Base-by-base conservation (phyloP, 2,888 invertebrate species). In the Gonocerus acuteangulatus region DNA sequence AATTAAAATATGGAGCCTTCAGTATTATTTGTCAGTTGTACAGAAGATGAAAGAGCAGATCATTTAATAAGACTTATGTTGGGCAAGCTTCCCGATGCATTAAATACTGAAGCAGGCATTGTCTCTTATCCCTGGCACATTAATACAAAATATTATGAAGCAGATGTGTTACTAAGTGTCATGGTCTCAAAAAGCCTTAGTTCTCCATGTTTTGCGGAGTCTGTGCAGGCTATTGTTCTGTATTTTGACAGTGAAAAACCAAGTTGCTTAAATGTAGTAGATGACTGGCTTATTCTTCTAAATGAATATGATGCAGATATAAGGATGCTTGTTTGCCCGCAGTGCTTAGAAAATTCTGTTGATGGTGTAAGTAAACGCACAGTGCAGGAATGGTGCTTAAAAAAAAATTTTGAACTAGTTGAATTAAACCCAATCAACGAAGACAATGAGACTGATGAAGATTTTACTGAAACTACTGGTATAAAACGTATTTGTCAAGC, bases 101-200 rank as follows among this genome's bases (percentile, higher is more conserved):
- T 19, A 15, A 15, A 52, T n/a, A 23, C 36, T n/a, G 51, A 58
- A 56, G 49, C 60, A 36, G 62, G 64, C 15, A 52, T 67, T 21
- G 21, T 61, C 19, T 51, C 60, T 15, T 65, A 61, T 32, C 64
- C 62, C 1, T 82, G 82, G 81, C 75, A 77, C 64, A 80, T 86
- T 63, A 80, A 83, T 66, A 86, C 84, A 39, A 87, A 87, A 72
- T 87, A 87, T 74, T 87, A 87, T 70, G 79, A 79, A 47, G 80
- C 84, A 11, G 77, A 81, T 70, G 77, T 85, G 32, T 73, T 79
- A 65, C 69, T 87, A 18, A 80, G 82, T 68, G 74, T 78, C 0
- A 73, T 81, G 52, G 72, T 76, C 69, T 70, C 73, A 68, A 73
- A 79, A 64, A 76, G 75, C 27, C 72, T 77, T 57, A 74, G 79